Percentiles rank a stretch among this genome's conserved stretches.
phyloP scores from a whole-genome alignment of 2,888 invertebrate genomes.

The Acanthoscelides obtectus region DNA sequence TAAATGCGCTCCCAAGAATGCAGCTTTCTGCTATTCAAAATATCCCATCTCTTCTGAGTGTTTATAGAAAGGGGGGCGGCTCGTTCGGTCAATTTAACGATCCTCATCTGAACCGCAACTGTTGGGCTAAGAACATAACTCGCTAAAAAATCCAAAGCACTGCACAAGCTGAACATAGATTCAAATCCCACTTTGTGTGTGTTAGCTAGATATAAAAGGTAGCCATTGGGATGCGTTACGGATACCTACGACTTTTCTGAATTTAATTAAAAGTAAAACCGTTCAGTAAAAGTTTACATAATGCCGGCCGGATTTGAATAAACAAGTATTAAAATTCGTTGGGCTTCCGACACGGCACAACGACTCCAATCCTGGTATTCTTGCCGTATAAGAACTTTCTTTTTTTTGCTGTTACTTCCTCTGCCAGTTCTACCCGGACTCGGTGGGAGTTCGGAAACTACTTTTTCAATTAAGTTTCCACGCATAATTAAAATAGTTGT shows the following conservation, averaged over 20 bases:
- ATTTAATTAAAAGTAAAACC: background rate
- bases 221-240: background rate
- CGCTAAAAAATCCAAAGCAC: too few species aligned
- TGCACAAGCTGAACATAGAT: background rate
- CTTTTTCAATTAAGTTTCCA: constrained; percentile 28
- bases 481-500: constrained; percentile 32
- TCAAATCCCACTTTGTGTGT: background rate
- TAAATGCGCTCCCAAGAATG: too few species aligned
- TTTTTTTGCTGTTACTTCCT: background rate
- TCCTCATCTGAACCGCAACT: too few species aligned
- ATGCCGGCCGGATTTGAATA: background rate
- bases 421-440: background rate
- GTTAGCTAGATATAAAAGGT: background rate
- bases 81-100: too few species aligned
- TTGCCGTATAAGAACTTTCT: background rate
- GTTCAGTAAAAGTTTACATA: background rate
- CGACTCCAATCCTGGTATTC: background rate
- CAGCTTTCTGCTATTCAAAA: too few species aligned
- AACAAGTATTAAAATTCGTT: background rate
- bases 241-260: background rate
- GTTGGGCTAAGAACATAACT: too few species aligned
- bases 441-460: constrained; percentile 6
- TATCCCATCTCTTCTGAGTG: too few species aligned
- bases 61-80: too few species aligned
- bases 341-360: background rate